Percentiles rank a stretch among this genome's conserved stretches.
Conservation (phyloP, 2,888 invertebrate species). For the Temnothorax unifasciatus region DNA sequence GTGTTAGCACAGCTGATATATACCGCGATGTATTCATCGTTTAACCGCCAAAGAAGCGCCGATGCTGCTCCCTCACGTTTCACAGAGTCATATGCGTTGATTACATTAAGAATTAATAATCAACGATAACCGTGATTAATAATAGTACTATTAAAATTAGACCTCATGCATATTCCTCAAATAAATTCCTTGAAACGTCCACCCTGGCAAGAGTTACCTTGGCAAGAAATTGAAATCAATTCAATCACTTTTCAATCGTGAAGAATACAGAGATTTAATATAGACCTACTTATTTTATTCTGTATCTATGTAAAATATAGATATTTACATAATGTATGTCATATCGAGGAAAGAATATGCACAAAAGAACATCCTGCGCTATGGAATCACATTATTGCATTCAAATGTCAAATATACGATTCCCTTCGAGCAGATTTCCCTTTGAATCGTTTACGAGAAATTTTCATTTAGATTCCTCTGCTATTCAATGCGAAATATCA, state of each 20-base stretch:
- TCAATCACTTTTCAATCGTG: neutral
- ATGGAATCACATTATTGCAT: constrained; percentile 22
- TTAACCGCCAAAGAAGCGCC: constrained; percentile 23
- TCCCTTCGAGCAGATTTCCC: neutral
- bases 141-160: neutral
- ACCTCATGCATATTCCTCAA: neutral
- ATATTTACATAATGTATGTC: neutral
- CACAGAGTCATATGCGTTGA: neutral
- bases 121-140: neutral
- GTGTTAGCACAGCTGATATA: constrained; percentile 38
- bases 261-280: neutral
- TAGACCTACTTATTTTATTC: neutral
- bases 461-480: constrained; percentile 24
- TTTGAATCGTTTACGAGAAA: constrained; percentile 31
- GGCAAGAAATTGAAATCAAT: neutral
- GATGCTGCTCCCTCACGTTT: constrained; percentile 1
- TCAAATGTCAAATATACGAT: constrained; percentile 40
- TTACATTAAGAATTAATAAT: constrained; percentile 25
- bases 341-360: neutral
- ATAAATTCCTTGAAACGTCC: neutral
- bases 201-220: neutral
- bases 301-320: neutral
- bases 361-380: neutral
- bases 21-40: constrained; percentile 16
- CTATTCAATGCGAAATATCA: neutral